phyloP scores from a whole-genome alignment of 2,888 invertebrate species.

The Fragum sueziense region DNA sequence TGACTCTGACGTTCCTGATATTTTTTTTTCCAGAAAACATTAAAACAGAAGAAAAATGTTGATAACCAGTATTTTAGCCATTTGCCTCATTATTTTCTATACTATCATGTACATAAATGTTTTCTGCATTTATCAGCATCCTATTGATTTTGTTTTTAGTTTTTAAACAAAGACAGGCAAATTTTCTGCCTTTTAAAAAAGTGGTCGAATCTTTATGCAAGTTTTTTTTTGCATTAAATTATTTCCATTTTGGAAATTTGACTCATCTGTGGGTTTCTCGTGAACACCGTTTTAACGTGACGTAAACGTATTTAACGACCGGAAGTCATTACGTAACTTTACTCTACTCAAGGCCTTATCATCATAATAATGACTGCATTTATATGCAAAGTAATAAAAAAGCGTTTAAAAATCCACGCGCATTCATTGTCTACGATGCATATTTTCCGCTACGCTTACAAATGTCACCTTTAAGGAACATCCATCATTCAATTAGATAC shows the following conservation, averaged over 20 bases:
- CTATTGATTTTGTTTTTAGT: background rate
- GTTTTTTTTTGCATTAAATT: no score
- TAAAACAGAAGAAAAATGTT: background rate
- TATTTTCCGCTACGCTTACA: background rate
- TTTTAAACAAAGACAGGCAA: no score
- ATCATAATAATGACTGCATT: slow-evolving; percentile 8
- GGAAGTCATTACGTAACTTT: slow-evolving; percentile 8
- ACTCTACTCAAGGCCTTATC: background rate
- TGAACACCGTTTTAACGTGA: no score
- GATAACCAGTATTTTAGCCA: background rate
- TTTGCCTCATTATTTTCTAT: slow-evolving; percentile 1
- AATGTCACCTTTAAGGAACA: no score
- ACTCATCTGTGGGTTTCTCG: no score
- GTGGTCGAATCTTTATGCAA: no score
- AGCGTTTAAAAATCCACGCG: background rate
- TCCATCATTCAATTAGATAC: no score
- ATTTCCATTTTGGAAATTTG: no score
- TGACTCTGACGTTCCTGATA: no score
- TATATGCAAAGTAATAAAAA: slow-evolving; percentile 16
- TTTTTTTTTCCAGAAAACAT: no score
- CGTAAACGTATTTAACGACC: background rate
- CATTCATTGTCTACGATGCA: slow-evolving; percentile 1
- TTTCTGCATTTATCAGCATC: background rate
- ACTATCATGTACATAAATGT: background rate
- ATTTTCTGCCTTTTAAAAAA: no score